Evolutionary conservation across 2,113 vertebrate species (phyloP), one percentile per base, ranked within the genome.

Genomic region (Polypterus bichir): DNA sequence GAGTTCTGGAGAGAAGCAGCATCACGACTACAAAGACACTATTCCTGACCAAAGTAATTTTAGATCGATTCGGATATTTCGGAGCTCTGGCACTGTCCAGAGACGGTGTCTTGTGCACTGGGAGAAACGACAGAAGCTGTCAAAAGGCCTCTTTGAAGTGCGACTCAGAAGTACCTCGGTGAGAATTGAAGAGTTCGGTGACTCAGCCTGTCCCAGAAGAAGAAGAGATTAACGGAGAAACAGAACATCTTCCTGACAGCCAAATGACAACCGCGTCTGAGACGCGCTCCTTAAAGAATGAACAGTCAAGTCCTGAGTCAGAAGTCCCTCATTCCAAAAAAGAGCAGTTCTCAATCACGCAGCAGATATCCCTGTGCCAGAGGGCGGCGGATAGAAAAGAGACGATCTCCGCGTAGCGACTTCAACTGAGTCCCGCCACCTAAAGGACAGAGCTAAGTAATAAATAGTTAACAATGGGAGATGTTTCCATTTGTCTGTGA

Each of bases 1-100:
- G 91, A 54, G 87, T 87, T 73, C 88, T 82, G 9, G 87, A 88
- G 5, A 88, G 80, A 62, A 89, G 84, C 73, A 83, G 79, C 84
- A 88, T 91, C 81, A 82, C 89, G 73, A 67, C 79, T 71, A 70
- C 66, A 62, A 60, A 63, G 9, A 59, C 59, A 51, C 62, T 74
- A 70, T 64, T 10, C 49, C 49, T 67, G 52, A 63, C 47, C 58
- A 44, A 68, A 60, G 27, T 27, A 27, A 27, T 27, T 27, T 27
- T 27, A 27, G 27, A 27, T 27, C 27, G 27, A 65, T 64, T 65
- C 47, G 65, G 66, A 72, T 63, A 6, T 59, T 71, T 46, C 61
- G 68, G 8, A 65, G 48, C 44, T 5, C 66, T 44, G 49, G 46
- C 45, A 54, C 9, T 59, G 57, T 62, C 69, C 68, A 64, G 75